phyloP scores from a whole-genome alignment of 2,113 vertebrate genomes.

The Pseudonaja textilis region DNA sequence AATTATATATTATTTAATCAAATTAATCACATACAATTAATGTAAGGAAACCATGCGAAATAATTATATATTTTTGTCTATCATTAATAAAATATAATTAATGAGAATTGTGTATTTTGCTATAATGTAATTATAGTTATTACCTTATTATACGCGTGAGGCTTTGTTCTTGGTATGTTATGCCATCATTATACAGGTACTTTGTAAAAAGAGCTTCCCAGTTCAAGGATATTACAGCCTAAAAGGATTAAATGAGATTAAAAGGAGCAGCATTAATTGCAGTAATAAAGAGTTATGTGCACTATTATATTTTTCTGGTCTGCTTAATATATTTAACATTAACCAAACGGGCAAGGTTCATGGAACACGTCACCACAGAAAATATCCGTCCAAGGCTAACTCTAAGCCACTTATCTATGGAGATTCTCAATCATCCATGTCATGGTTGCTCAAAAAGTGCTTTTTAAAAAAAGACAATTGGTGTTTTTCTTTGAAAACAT shows the following conservation, averaged over 20 bases:
- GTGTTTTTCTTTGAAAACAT: too few relatives aligned
- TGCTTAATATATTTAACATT: not conserved
- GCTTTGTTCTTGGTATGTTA: not conserved
- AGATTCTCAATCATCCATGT: not conserved
- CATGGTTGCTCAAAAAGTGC: too few relatives aligned
- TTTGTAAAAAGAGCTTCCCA: not conserved
- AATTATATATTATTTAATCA: not conserved
- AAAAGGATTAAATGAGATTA: not conserved
- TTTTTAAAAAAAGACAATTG: too few relatives aligned
- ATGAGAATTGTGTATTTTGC: not conserved
- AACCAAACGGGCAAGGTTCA: not conserved
- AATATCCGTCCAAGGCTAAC: not conserved
- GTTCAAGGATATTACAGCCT: not conserved
- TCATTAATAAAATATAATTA: not conserved
- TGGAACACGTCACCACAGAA: not conserved
- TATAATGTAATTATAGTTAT: not conserved
- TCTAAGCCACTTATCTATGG: not conserved
- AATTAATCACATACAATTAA: not conserved
- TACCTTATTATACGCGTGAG: not conserved
- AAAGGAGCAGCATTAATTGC: not conserved
- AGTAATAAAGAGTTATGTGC: not conserved
- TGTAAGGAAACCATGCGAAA: not conserved
- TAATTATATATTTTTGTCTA: not conserved
- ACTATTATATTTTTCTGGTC: not conserved
- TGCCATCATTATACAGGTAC: not conserved